Percentiles rank a stretch among this genome's conserved stretches.
phyloP scores from a whole-genome alignment of 1,140 invertebrate species.

The Pogonomyrmex barbatus region DNA sequence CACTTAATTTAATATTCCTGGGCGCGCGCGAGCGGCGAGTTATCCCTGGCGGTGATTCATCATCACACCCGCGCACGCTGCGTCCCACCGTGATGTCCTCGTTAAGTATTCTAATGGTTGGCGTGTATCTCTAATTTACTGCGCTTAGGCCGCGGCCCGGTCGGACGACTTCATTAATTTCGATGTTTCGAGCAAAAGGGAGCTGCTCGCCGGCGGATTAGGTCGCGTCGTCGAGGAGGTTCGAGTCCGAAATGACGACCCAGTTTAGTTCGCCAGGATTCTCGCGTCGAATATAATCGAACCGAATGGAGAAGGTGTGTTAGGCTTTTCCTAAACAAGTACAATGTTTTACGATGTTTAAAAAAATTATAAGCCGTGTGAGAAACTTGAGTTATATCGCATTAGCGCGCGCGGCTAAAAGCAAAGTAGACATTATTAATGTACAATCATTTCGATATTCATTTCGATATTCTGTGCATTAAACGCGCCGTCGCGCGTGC shows the following conservation, averaged over 20 bases:
- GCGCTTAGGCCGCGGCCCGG: slow-evolving; percentile 57
- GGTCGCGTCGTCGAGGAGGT: neutral
- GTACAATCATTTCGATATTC: slow-evolving; percentile 13
- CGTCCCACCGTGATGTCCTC: slow-evolving; percentile 80
- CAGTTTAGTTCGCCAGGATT: neutral
- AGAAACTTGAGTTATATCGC: no score
- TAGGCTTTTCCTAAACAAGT: no score
- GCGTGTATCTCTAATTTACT: slow-evolving; percentile 78
- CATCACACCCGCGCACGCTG: slow-evolving; percentile 80
- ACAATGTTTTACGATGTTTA: no score
- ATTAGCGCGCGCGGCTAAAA: no score
- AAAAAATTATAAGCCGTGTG: no score
- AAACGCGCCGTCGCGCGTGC: neutral
- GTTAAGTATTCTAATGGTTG: slow-evolving; percentile 81
- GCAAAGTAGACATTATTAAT: neutral
- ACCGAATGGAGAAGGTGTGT: no score
- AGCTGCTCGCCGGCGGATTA: slow-evolving; percentile 23
- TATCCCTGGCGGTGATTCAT: slow-evolving; percentile 78
- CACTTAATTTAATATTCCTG: slow-evolving; percentile 79
- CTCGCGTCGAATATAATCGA: no score
- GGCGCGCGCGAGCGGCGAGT: slow-evolving; percentile 65
- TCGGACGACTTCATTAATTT: slow-evolving; percentile 78
- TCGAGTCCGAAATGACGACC: neutral
- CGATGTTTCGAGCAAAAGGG: slow-evolving; percentile 64
- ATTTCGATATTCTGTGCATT: neutral